Evolutionary conservation across 2,113 vertebrate genomes (phyloP), one percentile per base, ranked within the genome.

Genomic region (Poecilia latipinna): DNA sequence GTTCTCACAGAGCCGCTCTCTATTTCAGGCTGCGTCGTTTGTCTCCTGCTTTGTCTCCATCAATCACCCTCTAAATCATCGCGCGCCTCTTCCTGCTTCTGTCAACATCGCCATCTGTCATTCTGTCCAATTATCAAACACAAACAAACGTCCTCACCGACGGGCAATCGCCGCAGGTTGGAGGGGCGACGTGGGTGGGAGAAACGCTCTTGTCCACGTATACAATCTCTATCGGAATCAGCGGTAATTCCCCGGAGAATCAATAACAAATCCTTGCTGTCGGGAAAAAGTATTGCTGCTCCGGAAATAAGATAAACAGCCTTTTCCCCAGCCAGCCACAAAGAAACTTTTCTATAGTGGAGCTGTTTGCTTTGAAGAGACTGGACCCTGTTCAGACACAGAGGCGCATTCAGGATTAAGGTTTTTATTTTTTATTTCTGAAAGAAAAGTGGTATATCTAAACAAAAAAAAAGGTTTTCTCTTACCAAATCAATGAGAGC

Each of bases 221-320:
- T n/a, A 44, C 64, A 74, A 67, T 89, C 75, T 70, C 33, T 67
- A 24, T 44, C 1, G 26, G 72, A 61, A 75, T 60, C 72, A 61
- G 26, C 76, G 29, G 77, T 75, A 32, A 79, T 75, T 82, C 78
- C 70, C 76, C 0, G 4, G 75, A 62, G 82, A 70, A 87, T 85
- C 60, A 2, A 75, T 80, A 68, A 31, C 71, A 76, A 85, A 82
- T 82, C 78, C 74, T 76, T 0, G 32, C 76, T 83, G 82, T 83
- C 86, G 79, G 68, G 75, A 79, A 51, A 62, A 87, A 68, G 54
- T 61, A 72, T 74, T 76, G 70, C 75, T 60, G 33, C 32, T 67
- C 48, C 51, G 69, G 35, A 63, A 70, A 24, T 8, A 74, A 81
- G 82, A 85, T 72, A 17, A 78, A 75, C 48, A 4, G 67, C 33